Conservation (phyloP, 2,797 vertebrate species). For the Eidolon dupreanum region DNA sequence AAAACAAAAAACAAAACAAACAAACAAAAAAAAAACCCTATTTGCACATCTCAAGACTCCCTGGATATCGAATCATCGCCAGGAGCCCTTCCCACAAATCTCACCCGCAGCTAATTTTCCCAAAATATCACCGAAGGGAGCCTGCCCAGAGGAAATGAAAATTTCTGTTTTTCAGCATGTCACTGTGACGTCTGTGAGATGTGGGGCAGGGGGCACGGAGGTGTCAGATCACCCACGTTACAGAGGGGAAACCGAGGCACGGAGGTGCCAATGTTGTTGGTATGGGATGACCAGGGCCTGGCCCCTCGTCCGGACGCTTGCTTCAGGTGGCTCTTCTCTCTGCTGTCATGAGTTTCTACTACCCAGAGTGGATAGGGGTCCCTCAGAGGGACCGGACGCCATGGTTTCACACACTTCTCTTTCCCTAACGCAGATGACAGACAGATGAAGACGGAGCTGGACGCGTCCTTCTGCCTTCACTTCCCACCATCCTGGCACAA, state of each 20-base stretch:
- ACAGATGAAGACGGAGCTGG: background rate
- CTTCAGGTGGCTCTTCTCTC: background rate
- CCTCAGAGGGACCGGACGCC: background rate
- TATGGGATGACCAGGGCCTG: background rate
- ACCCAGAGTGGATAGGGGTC: background rate
- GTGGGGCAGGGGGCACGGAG: background rate
- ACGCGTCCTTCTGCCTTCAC: accelerated
- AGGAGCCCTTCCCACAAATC: background rate
- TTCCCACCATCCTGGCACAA: accelerated
- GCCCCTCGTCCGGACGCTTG: background rate
- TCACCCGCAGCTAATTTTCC: background rate
- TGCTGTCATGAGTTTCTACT: background rate
- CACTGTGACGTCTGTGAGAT: background rate
- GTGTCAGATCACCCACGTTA: background rate
- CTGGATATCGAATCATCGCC: background rate
- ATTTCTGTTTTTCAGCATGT: background rate
- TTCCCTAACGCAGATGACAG: background rate
- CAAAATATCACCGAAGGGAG: background rate
- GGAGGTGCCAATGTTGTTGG: accelerated
- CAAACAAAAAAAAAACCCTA: accelerated
- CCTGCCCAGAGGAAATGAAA: background rate
- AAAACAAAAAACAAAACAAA: no score
- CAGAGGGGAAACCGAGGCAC: background rate
- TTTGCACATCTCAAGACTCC: background rate
- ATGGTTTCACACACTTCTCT: background rate